Evolutionary conservation across 2,797 vertebrate genomes (phyloP), one percentile per base, ranked within the genome.

Genomic region (Sciurus vulgaris): DNA sequence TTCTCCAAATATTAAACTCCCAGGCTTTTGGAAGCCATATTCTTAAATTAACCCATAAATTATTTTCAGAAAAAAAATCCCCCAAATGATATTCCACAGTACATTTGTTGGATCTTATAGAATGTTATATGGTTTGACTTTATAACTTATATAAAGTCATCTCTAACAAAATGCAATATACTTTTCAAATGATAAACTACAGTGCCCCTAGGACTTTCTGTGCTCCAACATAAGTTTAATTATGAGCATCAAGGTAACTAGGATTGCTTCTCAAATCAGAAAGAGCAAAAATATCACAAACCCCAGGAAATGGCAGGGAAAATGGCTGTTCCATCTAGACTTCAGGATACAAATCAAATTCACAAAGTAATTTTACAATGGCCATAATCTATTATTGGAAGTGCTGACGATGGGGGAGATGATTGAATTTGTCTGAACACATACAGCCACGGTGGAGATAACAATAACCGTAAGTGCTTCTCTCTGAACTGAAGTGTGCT

Each of bases 231-330:
- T 59, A 61, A 94, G 24, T 90, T 13, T 26, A 92, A 96, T 90
- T 86, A 65, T 33, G 78, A 81, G 26, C 92, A 63, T 18, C 49
- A 41, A 44, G 86, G 92, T 90, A 82, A 47, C 41, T 89, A 8
- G 84, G 38, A 92, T 92, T 82, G 33, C 51, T 93, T 26, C 41
- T 56, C 38, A 73, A 92, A 88, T 97, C 85, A 94, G 13, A 69
- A 56, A 84, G 15, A 77, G 28, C 20, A 78, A 93, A 96, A 88
- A 59, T 88, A 79, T 90, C 44, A 94, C 44, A 90, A 81, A 93
- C 65, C 44, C 81, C 30, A 89, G 92, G 79, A 83, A 86, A 86
- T n/a, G 26, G 18, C 35, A 81, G 35, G 30, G 20, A 89, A 96
- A 95, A 86, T 79, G 5, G 7, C 24, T 41, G 24, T 38, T 92